phyloP scores from a whole-genome alignment of 2,888 invertebrate species.

The Caenorhabditis auriculariae region DNA sequence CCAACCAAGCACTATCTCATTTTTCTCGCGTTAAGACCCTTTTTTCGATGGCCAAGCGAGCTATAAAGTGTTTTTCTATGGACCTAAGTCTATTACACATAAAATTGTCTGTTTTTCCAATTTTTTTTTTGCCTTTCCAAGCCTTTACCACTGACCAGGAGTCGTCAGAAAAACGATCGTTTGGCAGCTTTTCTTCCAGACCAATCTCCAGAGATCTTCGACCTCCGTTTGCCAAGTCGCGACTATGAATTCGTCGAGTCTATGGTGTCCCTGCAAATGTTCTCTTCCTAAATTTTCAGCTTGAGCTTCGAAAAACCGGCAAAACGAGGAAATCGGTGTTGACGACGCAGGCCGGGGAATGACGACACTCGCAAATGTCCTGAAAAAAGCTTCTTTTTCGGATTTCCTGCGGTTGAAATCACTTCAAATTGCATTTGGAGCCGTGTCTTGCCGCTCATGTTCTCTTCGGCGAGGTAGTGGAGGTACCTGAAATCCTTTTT shows the following conservation, averaged over 20 bases:
- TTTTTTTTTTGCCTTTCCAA: not conserved
- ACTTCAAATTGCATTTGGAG: constrained; percentile 58
- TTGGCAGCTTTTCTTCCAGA: constrained; percentile 53
- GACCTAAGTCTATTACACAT: too few species aligned
- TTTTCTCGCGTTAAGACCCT: too few species aligned
- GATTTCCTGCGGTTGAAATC: not conserved
- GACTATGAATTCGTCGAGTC: constrained; percentile 59
- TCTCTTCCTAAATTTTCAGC: not conserved
- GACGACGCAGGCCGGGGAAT: constrained; percentile 36
- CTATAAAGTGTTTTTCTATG: too few species aligned
- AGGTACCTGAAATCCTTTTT: constrained; percentile 20
- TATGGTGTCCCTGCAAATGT: constrained; percentile 51
- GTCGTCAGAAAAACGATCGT: constrained; percentile 40
- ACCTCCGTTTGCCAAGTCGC: constrained; percentile 46
- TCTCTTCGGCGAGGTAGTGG: constrained; percentile 45
- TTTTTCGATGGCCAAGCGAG: too few species aligned
- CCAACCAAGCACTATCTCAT: too few species aligned
- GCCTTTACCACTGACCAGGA: constrained; percentile 11
- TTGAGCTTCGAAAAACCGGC: constrained; percentile 32
- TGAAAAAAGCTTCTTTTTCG: constrained; percentile 6
- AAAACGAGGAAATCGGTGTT: constrained; percentile 31
- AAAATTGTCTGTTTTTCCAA: too few species aligned
- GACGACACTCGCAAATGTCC: constrained; percentile 51
- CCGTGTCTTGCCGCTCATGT: constrained; percentile 46
- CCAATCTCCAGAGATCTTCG: constrained; percentile 50